These are phyloP conservation scores for Gambusia yucatana DNA, from an alignment of 2,797 vertebrate species.

Conservation along the genomic window DNA sequence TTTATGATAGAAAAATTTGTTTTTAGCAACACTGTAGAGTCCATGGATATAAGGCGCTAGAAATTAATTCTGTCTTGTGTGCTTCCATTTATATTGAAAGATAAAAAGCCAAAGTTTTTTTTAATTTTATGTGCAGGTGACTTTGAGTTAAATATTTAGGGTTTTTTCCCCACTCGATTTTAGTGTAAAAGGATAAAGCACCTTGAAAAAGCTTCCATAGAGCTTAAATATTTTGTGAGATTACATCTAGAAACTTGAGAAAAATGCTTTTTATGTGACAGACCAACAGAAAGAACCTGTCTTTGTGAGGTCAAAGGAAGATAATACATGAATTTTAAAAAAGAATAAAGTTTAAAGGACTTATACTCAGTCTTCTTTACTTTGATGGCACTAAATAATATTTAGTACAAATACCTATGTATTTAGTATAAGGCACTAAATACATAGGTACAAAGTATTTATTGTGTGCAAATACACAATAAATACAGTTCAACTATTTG, in stretches of 20 bases:
- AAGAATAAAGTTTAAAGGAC: background rate
- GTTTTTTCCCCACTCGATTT: background rate
- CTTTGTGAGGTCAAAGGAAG: too few species aligned
- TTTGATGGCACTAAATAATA: background rate
- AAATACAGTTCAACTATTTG: background rate
- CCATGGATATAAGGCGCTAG: slow-evolving; percentile 5
- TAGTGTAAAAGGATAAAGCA: background rate
- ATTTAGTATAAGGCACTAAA: too few species aligned
- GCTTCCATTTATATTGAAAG: background rate
- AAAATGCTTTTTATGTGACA: background rate
- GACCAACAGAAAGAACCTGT: background rate
- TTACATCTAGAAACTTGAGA: background rate
- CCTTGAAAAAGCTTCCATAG: background rate
- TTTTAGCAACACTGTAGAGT: background rate
- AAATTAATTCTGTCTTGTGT: slow-evolving; percentile 3
- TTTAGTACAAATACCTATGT: background rate
- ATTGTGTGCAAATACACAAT: background rate
- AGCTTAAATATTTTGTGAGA: background rate
- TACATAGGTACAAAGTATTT: too few species aligned
- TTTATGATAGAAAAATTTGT: background rate
- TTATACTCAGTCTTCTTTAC: background rate
- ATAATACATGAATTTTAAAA: background rate
- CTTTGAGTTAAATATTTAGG: slow-evolving; percentile 10
- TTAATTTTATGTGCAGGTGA: background rate
- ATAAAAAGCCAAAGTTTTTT: background rate